Evolutionary conservation across 2,888 invertebrate genomes (phyloP).

Genomic region (Phortica magna): DNA sequence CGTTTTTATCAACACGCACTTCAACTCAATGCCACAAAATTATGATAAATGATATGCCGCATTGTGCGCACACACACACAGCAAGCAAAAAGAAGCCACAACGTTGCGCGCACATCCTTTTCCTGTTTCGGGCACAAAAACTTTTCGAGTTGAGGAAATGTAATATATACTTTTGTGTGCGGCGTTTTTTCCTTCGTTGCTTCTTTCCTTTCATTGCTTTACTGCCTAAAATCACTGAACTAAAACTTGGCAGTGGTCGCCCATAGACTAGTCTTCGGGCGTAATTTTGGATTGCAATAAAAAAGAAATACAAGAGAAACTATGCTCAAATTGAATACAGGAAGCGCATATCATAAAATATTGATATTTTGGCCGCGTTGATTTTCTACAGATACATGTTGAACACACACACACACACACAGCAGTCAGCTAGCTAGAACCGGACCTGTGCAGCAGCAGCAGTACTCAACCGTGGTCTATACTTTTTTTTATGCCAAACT

Average conservation of each 20-base stretch:
- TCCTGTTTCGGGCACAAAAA: slow-evolving; percentile 62
- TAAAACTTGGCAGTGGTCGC: slow-evolving; percentile 54
- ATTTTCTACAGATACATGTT: slow-evolving; percentile 53
- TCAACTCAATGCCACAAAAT: slow-evolving; percentile 66
- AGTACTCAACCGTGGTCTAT: background rate
- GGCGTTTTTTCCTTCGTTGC: slow-evolving; percentile 9
- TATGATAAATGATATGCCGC: slow-evolving; percentile 69
- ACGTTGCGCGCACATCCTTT: slow-evolving; percentile 69
- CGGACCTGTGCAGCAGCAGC: background rate
- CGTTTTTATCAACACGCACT: slow-evolving; percentile 66
- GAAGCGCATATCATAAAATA: slow-evolving; percentile 72
- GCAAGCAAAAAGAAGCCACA: slow-evolving; percentile 55
- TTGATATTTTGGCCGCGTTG: slow-evolving; percentile 70
- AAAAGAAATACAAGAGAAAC: background rate
- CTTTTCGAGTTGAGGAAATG: slow-evolving; percentile 71
- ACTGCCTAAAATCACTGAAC: slow-evolving; percentile 70
- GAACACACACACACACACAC: background rate
- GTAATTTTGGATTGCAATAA: slow-evolving; percentile 1
- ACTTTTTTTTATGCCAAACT: background rate
- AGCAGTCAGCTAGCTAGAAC: background rate
- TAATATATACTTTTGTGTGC: slow-evolving; percentile 41
- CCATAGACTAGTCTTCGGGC: background rate
- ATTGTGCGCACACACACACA: slow-evolving; percentile 67
- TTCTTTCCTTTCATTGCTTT: background rate
- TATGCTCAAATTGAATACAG: slow-evolving; percentile 45